These are phyloP conservation scores for Malurus alboscapulatus DNA, from an alignment of 2,113 vertebrate genomes.

Conservation along the genomic window DNA sequence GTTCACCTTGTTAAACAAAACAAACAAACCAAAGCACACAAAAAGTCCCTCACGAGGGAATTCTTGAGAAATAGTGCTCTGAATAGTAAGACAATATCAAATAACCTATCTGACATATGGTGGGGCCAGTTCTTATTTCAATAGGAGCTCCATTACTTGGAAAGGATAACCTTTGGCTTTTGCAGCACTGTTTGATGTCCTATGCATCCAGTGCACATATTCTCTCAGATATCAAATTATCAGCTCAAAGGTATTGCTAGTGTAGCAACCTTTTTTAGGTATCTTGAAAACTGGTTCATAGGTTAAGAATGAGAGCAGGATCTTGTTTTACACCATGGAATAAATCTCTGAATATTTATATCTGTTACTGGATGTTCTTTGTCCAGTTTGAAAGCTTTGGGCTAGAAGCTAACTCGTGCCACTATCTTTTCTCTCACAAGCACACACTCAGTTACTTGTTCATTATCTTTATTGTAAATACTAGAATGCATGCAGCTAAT, in stretches of 20 bases:
- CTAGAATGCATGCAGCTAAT: background rate
- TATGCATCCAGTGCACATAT: background rate
- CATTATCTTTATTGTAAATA: background rate
- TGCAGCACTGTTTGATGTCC: background rate
- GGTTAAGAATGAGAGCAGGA: background rate
- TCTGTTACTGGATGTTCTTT: background rate
- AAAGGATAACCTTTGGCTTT: background rate
- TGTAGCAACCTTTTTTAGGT: background rate
- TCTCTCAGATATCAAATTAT: background rate
- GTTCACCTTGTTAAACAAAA: background rate
- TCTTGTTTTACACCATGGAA: background rate
- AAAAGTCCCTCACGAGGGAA: background rate
- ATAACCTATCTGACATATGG: accelerated
- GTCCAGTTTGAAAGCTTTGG: background rate
- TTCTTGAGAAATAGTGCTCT: background rate
- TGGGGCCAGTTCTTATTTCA: background rate
- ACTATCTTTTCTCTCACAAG: background rate
- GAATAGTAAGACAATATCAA: background rate
- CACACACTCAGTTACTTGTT: background rate
- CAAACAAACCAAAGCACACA: background rate
- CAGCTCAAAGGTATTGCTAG: background rate
- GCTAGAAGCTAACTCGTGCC: background rate
- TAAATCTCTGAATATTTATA: background rate
- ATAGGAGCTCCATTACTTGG: background rate
- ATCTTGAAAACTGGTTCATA: background rate